Evolutionary conservation across 2,113 vertebrate species (phyloP), one percentile per base, ranked within the genome.

Genomic region (Pipa parva): DNA sequence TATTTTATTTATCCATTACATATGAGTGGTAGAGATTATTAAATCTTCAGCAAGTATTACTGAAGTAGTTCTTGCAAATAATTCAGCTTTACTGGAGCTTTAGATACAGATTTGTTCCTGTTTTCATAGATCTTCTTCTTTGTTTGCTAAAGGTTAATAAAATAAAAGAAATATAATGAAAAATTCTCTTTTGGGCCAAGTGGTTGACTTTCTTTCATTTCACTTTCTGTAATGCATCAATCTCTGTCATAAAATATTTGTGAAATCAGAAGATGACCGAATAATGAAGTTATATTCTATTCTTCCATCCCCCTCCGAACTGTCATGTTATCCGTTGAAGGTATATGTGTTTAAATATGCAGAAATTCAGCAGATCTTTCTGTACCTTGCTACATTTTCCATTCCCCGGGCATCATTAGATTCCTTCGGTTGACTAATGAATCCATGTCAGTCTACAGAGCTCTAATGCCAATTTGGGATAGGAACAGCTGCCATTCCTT

Each of bases 391-490:
- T 61, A 52, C 58, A 27, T 52, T 50, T 48, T 54, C 58, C 65
- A 54, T 28, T 61, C 58, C 57, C 33, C 48, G 54, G 66, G 61
- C 58, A 61, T 69, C 66, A 69, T 69, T 69, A 69, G 66, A 69
- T 54, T 45, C 49, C 39, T 45, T 12, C 46, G 20, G 33, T 52
- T 54, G 66, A 54, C 58, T 69, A 69, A 69, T 69, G 66, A 69
- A 69, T 69, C 66, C 45, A 21, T 52, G 58, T 61, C 66, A 52
- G 48, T 51, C 66, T 60, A 29, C 48, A 69, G 63, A 69, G 31
- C 39, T 52, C 57, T 69, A 69, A 69, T 69, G 33, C 54, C 42
- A 69, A 61, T 69, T 61, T 55, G 37, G 66, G 36, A 69, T 61
- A 25, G 58, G 29, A 69, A 69, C 58, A 69, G 57, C 46, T 69